phyloP scores from a whole-genome alignment of 2,797 vertebrate genomes.

The Gymnocypris eckloni region DNA sequence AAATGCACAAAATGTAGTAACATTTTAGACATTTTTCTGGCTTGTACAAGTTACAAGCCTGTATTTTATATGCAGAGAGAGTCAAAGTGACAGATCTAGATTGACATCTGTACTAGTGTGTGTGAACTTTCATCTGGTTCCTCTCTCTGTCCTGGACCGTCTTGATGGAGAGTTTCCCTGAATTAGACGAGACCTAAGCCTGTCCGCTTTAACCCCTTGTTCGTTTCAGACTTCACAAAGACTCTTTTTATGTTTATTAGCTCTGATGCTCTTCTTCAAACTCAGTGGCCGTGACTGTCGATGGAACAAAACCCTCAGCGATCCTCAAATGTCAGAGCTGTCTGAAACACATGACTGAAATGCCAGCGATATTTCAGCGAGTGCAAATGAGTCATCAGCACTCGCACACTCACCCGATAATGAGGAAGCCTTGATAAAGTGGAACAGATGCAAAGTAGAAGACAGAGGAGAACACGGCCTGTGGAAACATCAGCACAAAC shows the following conservation, averaged over 20 bases:
- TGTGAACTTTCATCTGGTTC: not conserved
- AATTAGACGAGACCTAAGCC: not conserved
- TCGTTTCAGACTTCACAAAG: conserved; percentile 36
- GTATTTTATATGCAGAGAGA: not conserved
- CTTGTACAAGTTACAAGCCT: not conserved
- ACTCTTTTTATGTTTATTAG: conserved; percentile 40
- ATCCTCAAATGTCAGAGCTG: conserved; percentile 72
- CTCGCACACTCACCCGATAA: conserved; percentile 88
- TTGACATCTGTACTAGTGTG: conserved; percentile 18
- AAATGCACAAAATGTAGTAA: not conserved
- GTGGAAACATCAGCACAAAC: conserved; percentile 17
- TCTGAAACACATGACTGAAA: conserved; percentile 63
- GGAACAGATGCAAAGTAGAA: conserved; percentile 98
- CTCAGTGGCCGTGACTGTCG: conserved; percentile 63
- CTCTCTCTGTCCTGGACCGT: conserved; percentile 34
- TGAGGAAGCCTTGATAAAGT: conserved; percentile 98
- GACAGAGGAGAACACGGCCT: conserved; percentile 97
- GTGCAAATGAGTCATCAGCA: conserved; percentile 68
- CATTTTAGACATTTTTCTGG: not conserved
- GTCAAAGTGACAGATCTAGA: conserved; percentile 8
- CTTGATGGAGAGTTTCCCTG: conserved; percentile 3
- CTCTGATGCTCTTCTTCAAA: conserved; percentile 45
- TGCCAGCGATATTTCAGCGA: conserved; percentile 65
- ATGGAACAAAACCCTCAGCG: conserved; percentile 66
- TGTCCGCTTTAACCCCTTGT: conserved; percentile 22